phyloP scores from a whole-genome alignment of 2,888 invertebrate species.

The Cheilosia grossa region DNA sequence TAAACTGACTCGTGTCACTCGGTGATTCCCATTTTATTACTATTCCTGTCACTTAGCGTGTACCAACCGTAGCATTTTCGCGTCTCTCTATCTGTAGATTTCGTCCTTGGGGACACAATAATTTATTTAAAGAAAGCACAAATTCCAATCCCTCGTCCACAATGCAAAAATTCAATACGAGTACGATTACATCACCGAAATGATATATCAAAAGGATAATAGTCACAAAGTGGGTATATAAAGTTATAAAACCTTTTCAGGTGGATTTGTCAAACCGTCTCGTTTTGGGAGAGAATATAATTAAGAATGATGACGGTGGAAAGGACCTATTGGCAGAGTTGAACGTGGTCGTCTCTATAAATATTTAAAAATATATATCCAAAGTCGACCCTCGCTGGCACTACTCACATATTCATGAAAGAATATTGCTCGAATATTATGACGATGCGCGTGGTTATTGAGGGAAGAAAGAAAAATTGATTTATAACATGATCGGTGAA shows the following conservation, averaged over 20 bases:
- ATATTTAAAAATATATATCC: constrained; percentile 2
- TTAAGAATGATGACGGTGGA: constrained; percentile 53
- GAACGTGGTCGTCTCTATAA: neutral
- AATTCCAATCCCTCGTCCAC: constrained; percentile 11
- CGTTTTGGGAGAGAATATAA: constrained; percentile 20
- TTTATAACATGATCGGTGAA: constrained; percentile 29
- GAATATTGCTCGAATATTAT: neutral
- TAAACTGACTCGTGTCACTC: neutral
- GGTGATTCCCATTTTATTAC: constrained; percentile 7
- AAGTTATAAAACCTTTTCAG: constrained; percentile 2
- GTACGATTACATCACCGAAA: neutral
- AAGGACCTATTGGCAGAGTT: neutral
- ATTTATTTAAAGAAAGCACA: constrained; percentile 4
- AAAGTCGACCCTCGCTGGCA: neutral
- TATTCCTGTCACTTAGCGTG: constrained; percentile 3
- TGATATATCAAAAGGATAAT: neutral
- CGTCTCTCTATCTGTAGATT: neutral
- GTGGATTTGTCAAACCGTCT: constrained; percentile 10
- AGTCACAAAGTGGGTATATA: neutral
- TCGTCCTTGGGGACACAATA: neutral
- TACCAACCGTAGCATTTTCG: neutral
- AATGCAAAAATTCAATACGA: neutral
- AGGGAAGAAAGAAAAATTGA: neutral
- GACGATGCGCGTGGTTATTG: constrained; percentile 17
- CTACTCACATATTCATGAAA: too few species aligned